phyloP scores from a whole-genome alignment of 2,113 vertebrate species.

The Nibea albiflora region DNA sequence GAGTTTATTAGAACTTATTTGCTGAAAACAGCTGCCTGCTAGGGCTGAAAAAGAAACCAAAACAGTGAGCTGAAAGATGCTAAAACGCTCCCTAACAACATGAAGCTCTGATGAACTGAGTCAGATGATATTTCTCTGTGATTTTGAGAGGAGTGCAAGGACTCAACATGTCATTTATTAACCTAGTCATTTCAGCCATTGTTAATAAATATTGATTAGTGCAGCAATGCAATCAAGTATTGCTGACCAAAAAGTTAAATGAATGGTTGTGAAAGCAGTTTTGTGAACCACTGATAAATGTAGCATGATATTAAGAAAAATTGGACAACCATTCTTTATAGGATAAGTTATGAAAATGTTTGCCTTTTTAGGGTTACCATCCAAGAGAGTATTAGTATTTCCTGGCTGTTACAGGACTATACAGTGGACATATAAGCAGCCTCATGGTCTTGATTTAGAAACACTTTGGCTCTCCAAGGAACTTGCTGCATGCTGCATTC shows the following conservation, averaged over 20 bases:
- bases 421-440: neutral
- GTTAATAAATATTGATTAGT: neutral
- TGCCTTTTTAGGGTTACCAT: neutral
- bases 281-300: neutral
- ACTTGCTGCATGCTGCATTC: neutral
- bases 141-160: neutral
- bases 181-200: neutral
- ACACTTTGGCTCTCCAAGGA: neutral
- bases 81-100: neutral
- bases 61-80: neutral
- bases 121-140: neutral
- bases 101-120: neutral
- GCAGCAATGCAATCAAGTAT: no score
- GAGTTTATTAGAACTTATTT: neutral
- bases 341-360: neutral
- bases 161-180: neutral
- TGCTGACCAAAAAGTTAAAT: neutral
- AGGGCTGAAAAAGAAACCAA: neutral
- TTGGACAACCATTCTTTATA: neutral
- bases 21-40: neutral
- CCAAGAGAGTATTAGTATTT: neutral
- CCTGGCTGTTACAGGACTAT: no score
- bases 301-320: neutral
- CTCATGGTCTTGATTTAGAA: slow-evolving; percentile 7
- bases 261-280: neutral